Conservation (phyloP, 2,888 invertebrate genomes). For the Mimas tiliae region DNA sequence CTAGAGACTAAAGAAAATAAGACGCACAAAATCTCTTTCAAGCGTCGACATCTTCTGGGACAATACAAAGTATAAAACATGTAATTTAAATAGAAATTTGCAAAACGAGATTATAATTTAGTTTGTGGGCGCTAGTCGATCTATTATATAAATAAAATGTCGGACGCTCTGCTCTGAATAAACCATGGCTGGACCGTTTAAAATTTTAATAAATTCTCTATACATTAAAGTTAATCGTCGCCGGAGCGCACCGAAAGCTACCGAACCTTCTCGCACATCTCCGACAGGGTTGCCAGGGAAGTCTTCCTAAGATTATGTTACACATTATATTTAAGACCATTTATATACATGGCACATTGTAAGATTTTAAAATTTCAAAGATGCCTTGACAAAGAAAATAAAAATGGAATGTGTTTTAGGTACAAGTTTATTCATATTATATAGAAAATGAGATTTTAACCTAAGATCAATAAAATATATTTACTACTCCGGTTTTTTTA, state of each 20-base stretch:
- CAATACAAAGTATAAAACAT: not conserved
- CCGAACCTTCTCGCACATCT: slow-evolving; percentile 42
- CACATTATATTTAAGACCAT: too few species aligned
- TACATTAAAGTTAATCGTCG: slow-evolving; percentile 45
- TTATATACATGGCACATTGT: too few species aligned
- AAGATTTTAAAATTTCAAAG: not conserved
- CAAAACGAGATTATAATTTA: not conserved
- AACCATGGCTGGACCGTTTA: slow-evolving; percentile 30
- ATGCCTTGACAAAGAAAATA: not conserved
- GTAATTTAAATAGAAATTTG: not conserved
- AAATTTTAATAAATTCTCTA: slow-evolving; percentile 47
- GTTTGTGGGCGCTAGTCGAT: slow-evolving; percentile 6
- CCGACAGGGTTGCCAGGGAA: slow-evolving; percentile 21
- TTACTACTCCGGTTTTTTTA: too few species aligned
- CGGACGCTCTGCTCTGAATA: slow-evolving; percentile 17
- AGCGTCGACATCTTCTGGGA: not conserved
- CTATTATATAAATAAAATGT: slow-evolving; percentile 14
- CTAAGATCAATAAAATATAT: too few species aligned
- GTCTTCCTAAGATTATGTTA: too few species aligned
- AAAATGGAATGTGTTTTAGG: not conserved
- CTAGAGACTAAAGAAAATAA: not conserved
- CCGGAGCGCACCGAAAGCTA: slow-evolving; percentile 55
- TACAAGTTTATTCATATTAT: not conserved
- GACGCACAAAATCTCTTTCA: not conserved
- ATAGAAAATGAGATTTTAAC: too few species aligned